Evolutionary conservation across 1,140 invertebrate species (phyloP).

Genomic region (Camponotus vicinus): DNA sequence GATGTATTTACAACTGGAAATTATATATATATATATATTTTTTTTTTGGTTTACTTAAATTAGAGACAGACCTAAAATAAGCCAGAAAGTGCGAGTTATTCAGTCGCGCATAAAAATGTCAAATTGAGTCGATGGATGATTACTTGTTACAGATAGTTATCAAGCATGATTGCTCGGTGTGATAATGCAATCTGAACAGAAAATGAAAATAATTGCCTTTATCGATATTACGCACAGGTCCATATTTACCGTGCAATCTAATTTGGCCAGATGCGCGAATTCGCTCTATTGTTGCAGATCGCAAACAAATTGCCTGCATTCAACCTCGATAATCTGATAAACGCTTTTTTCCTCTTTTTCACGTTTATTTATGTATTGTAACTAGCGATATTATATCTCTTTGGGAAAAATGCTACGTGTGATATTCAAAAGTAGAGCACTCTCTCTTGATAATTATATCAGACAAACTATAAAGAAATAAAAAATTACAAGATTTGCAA

Average conservation of each 20-base stretch:
- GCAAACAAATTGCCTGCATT: slow-evolving; percentile 60
- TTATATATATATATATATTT: no score
- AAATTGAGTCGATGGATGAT: slow-evolving; percentile 29
- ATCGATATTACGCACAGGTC: slow-evolving; percentile 49
- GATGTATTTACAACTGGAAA: no score
- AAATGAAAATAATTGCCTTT: slow-evolving; percentile 63
- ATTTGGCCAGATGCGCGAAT: slow-evolving; percentile 58
- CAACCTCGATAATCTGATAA: slow-evolving; percentile 54
- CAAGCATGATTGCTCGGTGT: slow-evolving; percentile 47
- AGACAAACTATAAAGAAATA: neutral
- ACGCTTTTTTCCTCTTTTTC: slow-evolving; percentile 18
- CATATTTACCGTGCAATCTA: slow-evolving; percentile 55
- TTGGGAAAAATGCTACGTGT: neutral
- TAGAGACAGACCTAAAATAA: neutral
- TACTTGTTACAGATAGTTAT: slow-evolving; percentile 38
- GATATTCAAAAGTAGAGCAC: neutral
- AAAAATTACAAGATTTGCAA: neutral
- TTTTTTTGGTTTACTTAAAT: neutral
- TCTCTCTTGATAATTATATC: slow-evolving; percentile 5
- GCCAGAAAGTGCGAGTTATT: slow-evolving; percentile 3
- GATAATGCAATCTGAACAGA: slow-evolving; percentile 57
- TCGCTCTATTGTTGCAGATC: slow-evolving; percentile 57
- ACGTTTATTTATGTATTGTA: slow-evolving; percentile 16
- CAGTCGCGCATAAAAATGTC: slow-evolving; percentile 13
- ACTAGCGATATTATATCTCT: slow-evolving; percentile 23